Base-by-base conservation (phyloP, 2,888 invertebrate species). In the Acronicta leporina region DNA sequence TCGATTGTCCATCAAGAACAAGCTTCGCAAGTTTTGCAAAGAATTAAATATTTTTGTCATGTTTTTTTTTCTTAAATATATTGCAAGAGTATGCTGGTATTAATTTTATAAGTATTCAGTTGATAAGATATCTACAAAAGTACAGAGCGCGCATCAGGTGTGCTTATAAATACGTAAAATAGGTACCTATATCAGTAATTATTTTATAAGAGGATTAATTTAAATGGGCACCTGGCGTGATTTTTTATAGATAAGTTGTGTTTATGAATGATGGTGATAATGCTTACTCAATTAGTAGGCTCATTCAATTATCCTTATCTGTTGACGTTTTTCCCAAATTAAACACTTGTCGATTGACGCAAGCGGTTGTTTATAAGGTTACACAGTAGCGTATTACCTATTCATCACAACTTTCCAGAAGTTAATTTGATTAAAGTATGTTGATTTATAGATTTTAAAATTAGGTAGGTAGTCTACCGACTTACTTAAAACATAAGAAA, bases 271-370 rank as follows among this genome's bases (percentile, higher is more conserved):
- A 42, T 42, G 16, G 5, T 52, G 51, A 62, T 55, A 59, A 69
- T n/a, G 13, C 11, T 20, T 13, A 43, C 0, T 25, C 16, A 16
- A 25, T 33, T 30, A 49, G 38, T 46, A 67, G 46, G 16, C 41
- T 67, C 50, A 59, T 71, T 65, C 41, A 73, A 46, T 67, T 35
- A 43, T 67, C 14, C 53, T 69, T 53, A 52, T 15, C 27, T 30
- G 46, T 25, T 38, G 27, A 40, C 38, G 30, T 16, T 49, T 33
- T 43, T 46, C 25, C 33, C 35, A 25, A 38, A n/a, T 16, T 30
- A 14, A 51, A 33, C 25, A 53, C 43, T 16, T 48, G 25, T 55
- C 13, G 42, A 43, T 13, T 57, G 64, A 69, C 52, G 56, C 47
- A 49, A 63, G 6, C 16, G 25, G 15, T 5, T 46, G 38, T 49